A percentile compares a stretch with the other conserved stretches of the same genome.
phyloP scores from a whole-genome alignment of 2,113 vertebrate genomes.

The Macquaria australasica region DNA sequence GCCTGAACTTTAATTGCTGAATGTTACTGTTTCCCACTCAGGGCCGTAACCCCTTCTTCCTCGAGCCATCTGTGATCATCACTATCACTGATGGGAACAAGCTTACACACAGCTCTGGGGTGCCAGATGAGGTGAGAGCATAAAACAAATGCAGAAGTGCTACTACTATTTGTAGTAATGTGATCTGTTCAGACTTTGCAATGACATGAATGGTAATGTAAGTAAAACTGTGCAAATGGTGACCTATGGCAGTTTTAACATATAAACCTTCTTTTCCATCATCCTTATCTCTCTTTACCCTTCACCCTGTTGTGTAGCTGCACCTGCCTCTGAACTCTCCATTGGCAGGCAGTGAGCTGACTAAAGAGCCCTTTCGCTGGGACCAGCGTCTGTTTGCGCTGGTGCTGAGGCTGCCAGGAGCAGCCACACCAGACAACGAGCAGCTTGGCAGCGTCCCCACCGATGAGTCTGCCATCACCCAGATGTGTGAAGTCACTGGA shows the following conservation, averaged over 20 bases:
- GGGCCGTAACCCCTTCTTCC: slow-evolving; percentile 98
- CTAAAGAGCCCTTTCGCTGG: slow-evolving; percentile 99
- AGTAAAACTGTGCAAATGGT: not conserved
- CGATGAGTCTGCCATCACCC: slow-evolving; percentile 96
- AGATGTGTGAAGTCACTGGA: slow-evolving; percentile 99
- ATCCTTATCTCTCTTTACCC: not conserved
- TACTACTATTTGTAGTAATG: not conserved
- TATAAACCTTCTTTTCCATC: not conserved
- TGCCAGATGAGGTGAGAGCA: slow-evolving; percentile 95
- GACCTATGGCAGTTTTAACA: not conserved
- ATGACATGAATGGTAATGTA: not conserved
- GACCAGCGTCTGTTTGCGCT: slow-evolving; percentile 98
- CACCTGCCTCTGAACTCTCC: slow-evolving; percentile 90
- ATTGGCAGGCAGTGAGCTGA: slow-evolving; percentile 97
- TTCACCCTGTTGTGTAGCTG: slow-evolving; percentile 46
- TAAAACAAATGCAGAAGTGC: not conserved
- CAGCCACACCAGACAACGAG: slow-evolving; percentile 91
- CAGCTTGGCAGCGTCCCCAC: slow-evolving; percentile 96
- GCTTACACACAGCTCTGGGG: slow-evolving; percentile 93
- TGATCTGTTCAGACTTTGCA: not conserved
- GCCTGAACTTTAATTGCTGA: slow-evolving; percentile 25
- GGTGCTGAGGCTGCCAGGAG: slow-evolving; percentile 94
- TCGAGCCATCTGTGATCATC: slow-evolving; percentile 98
- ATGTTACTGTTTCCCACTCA: slow-evolving; percentile 69
- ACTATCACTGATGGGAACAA: slow-evolving; percentile 99